Evolutionary conservation across 2,113 vertebrate genomes (phyloP).

Genomic region (Megaceryle torquata): DNA sequence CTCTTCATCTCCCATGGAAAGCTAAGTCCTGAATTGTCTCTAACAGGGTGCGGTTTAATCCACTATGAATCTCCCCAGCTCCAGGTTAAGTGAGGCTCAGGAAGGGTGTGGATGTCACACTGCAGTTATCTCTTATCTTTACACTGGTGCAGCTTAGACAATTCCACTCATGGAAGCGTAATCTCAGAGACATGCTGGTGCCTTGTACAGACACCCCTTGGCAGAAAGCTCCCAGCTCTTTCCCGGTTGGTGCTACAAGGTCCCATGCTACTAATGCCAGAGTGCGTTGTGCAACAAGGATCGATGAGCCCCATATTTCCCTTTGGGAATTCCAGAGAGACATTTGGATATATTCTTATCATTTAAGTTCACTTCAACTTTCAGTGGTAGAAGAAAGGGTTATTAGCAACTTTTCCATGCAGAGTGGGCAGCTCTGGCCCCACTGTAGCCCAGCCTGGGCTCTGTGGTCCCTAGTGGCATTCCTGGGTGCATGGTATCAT

Average conservation of each 20-base stretch:
- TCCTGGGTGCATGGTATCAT: not conserved
- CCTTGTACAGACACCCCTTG: not conserved
- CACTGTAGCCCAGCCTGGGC: not conserved
- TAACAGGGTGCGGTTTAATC: not conserved
- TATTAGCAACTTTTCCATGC: not conserved
- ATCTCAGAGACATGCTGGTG: fast-evolving
- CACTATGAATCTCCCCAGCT: not conserved
- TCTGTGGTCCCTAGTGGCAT: fast-evolving
- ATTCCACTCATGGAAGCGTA: fast-evolving
- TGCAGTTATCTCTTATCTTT: not conserved
- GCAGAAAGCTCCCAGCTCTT: not conserved
- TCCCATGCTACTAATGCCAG: not conserved
- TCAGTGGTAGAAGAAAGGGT: not conserved
- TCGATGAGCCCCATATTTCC: fast-evolving
- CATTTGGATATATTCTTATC: not conserved
- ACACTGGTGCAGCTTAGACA: not conserved
- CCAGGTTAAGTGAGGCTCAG: fast-evolving
- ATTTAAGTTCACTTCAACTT: not conserved
- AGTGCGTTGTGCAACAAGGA: fast-evolving
- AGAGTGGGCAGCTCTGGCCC: not conserved
- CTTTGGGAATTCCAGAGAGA: not conserved
- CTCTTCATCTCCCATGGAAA: not conserved
- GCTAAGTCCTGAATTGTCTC: not conserved
- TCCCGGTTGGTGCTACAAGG: not conserved
- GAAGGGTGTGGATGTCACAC: not conserved